Evolutionary conservation across 2,797 vertebrate species (phyloP).

Genomic region (Parambassis ranga): DNA sequence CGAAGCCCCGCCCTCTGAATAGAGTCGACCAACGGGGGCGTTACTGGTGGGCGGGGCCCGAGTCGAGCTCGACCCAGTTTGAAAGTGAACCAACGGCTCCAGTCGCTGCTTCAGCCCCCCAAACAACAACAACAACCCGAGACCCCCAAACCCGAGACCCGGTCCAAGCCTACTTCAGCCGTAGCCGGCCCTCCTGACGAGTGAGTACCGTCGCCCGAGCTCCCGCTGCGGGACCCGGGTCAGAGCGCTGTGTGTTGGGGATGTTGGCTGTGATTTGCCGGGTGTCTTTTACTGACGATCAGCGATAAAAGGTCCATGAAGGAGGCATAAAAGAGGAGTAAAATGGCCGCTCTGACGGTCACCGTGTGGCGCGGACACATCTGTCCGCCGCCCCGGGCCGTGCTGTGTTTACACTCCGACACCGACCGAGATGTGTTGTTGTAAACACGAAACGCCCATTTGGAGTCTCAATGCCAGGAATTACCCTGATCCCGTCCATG

Average conservation of each 20-base stretch:
- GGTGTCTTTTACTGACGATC: background rate
- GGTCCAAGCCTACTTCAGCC: conserved; percentile 7
- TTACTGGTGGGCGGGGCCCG: conserved; percentile 37
- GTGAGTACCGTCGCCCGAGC: conserved; percentile 55
- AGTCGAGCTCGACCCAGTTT: conserved; percentile 69
- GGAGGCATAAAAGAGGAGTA: conserved; percentile 2
- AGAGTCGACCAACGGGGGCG: conserved; percentile 47
- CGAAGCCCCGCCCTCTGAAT: conserved; percentile 33
- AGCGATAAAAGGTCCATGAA: background rate
- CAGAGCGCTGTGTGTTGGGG: background rate
- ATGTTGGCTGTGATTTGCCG: background rate
- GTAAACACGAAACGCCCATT: conserved; percentile 67
- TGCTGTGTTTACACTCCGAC: background rate
- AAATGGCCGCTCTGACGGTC: conserved; percentile 40
- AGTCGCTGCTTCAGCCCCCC: conserved; percentile 45
- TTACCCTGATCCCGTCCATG: conserved; percentile 30
- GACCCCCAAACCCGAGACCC: conserved; percentile 15
- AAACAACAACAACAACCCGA: conserved; percentile 60
- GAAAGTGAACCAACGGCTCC: conserved; percentile 63
- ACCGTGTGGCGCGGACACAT: too few relatives aligned
- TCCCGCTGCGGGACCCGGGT: background rate
- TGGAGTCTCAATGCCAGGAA: conserved; percentile 7
- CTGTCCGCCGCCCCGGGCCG: rapidly evolving
- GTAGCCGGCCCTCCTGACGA: conserved; percentile 38
- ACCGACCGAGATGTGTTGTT: background rate